These are phyloP conservation scores for Solen grandis DNA, from an alignment of 1,140 invertebrate genomes.

Conservation along the genomic window DNA sequence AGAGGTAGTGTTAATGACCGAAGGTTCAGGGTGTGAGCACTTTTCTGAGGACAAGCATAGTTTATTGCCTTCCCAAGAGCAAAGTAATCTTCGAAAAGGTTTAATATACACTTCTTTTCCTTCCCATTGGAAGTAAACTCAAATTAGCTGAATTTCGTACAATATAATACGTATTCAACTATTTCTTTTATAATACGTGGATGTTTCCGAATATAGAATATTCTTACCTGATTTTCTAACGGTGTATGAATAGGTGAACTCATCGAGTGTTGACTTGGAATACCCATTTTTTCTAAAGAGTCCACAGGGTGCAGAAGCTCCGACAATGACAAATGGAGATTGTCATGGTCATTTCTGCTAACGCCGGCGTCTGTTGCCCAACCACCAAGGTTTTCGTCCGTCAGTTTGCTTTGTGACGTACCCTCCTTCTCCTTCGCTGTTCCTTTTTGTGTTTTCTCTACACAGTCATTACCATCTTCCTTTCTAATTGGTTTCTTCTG, in stretches of 20 bases:
- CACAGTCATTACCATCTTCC: not conserved
- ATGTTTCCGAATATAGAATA: not conserved
- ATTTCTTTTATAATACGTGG: not conserved
- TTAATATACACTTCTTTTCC: too few species aligned
- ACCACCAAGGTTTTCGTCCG: not conserved
- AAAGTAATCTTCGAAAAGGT: too few species aligned
- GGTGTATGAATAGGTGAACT: not conserved
- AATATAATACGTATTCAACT: not conserved
- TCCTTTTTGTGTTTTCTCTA: not conserved
- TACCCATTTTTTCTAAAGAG: not conserved
- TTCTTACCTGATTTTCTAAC: not conserved
- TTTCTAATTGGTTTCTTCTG: not conserved
- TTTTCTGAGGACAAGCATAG: too few species aligned
- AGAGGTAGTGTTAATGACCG: too few species aligned
- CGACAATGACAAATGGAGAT: slow-evolving; percentile 3
- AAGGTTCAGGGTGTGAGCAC: too few species aligned
- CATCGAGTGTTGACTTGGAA: not conserved
- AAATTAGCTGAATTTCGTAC: not conserved
- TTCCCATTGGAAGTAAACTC: too few species aligned
- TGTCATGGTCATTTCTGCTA: not conserved
- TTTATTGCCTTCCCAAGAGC: too few species aligned
- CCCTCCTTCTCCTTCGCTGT: not conserved
- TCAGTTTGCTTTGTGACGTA: not conserved
- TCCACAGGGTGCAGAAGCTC: slow-evolving; percentile 33
- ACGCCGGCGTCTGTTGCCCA: slow-evolving; percentile 14